Percentiles rank a stretch among this genome's conserved stretches.
Evolutionary conservation across 2,113 vertebrate genomes (phyloP).

Genomic region (Galemys pyrenaicus): DNA sequence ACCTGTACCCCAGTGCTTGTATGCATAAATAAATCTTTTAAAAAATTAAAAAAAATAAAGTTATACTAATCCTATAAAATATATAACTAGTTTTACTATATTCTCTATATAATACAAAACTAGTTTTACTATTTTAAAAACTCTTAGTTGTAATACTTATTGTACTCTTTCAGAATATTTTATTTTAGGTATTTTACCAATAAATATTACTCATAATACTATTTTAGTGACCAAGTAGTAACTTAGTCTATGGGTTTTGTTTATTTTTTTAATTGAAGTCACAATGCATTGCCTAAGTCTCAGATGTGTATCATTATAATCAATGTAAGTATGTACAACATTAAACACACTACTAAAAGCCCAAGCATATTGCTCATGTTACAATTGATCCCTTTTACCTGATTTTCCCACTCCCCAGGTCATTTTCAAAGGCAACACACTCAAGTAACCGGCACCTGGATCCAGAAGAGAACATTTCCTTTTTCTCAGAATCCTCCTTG

Average conservation of each 20-base stretch:
- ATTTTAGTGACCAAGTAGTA: background rate
- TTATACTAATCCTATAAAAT: background rate
- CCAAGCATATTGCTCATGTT: too few relatives aligned
- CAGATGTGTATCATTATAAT: too few relatives aligned
- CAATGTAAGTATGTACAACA: too few relatives aligned
- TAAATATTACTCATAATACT: background rate
- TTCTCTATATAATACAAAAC: too few relatives aligned
- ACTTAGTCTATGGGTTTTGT: background rate
- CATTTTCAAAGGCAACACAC: background rate
- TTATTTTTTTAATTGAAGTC: background rate
- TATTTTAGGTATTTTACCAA: background rate
- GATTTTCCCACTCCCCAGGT: background rate
- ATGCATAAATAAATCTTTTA: too few relatives aligned
- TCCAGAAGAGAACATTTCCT: background rate
- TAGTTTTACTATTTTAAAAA: slow-evolving; percentile 8
- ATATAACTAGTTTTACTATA: too few relatives aligned
- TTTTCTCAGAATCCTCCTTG: background rate
- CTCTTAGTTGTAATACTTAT: background rate
- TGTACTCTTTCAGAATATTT: background rate
- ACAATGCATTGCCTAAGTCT: too few relatives aligned
- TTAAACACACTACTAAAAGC: too few relatives aligned
- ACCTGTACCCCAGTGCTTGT: too few relatives aligned
- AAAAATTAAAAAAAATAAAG: too few relatives aligned
- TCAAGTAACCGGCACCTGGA: background rate
- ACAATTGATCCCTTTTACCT: too few relatives aligned